Base-by-base conservation (phyloP, 2,888 invertebrate genomes). In the Pollenia angustigena region DNA sequence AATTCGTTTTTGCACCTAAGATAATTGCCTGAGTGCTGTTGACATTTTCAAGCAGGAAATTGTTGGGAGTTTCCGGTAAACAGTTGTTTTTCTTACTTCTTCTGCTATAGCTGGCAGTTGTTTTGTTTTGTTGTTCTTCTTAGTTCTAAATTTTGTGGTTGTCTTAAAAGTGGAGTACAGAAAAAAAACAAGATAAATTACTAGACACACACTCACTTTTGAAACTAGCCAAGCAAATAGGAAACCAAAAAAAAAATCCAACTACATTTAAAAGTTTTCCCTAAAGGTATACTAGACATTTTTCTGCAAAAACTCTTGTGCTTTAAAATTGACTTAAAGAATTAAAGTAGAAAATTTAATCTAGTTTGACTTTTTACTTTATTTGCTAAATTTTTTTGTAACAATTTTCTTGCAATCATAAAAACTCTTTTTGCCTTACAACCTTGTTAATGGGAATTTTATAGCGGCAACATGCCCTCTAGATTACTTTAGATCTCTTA, bases 11-110 rank as follows among this genome's bases (percentile, higher is more conserved):
- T 91, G 90, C 92, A 93, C 92, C 93, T 93, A 91, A 91, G 91
- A 92, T 93, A 92, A 92, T 92, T 92, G 92, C 92, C 90, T 82
- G 91, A 91, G 90, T 92, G 92, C 89, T 90, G 92, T 89, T 92
- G 92, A 92, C 92, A 92, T 90, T 89, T 89, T 89, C 89, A 88
- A 90, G 90, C 85, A 88, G 88, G 88, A 88, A 88, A 88, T 87
- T 85, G 85, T 87, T 88, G 81, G 82, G 71, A 85, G 85, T 86
- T 81, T 87, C 87, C 84, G 79, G 62, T 74, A 85, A 50, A 72
- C 68, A 82, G 75, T 83, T 72, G 64, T 81, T 71, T 56, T 80
- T 66, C 14, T 66, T 58, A 48, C 83, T 74, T 23, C 32, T 80
- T 46, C 48, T 54, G 56, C 52, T 50, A 16, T n/a, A 69, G 46